These are phyloP conservation scores for Plectrocnemia conspersa DNA, from an alignment of 1,140 invertebrate genomes.

Conservation along the genomic window DNA sequence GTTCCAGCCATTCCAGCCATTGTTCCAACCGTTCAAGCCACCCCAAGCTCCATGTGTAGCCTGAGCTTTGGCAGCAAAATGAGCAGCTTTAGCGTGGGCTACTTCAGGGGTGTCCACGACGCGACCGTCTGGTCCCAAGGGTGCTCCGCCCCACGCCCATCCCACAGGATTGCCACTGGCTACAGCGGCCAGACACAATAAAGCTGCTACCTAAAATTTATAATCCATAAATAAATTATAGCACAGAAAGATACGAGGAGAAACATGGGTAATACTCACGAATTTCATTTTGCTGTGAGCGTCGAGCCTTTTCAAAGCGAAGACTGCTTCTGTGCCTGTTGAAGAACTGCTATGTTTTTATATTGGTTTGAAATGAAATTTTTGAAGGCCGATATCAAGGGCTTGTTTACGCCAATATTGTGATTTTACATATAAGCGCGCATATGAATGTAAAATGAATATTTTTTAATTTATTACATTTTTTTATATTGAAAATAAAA, in stretches of 20 bases:
- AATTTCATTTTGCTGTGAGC: slow-evolving; percentile 2
- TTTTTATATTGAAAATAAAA: no score
- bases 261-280: neutral
- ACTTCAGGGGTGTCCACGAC: slow-evolving; percentile 32
- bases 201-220: no score
- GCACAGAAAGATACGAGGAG: no score
- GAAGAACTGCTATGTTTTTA: slow-evolving; percentile 3
- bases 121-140: slow-evolving; percentile 25
- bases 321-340: slow-evolving; percentile 16
- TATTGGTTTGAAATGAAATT: neutral
- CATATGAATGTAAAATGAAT: no score
- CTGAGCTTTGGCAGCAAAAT: slow-evolving; percentile 22
- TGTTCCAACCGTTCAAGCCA: slow-evolving; percentile 38
- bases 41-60: slow-evolving; percentile 23
- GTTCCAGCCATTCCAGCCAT: slow-evolving; percentile 34
- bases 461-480: no score
- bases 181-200: no score
- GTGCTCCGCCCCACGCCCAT: slow-evolving; percentile 20
- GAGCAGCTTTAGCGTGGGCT: slow-evolving; percentile 28
- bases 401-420: no score
- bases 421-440: no score
- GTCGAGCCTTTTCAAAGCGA: neutral
- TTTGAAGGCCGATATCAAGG: no score
- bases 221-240: no score
- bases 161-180: no score